Conservation (phyloP, 2,113 vertebrate species). For the Tragelaphus scriptus region DNA sequence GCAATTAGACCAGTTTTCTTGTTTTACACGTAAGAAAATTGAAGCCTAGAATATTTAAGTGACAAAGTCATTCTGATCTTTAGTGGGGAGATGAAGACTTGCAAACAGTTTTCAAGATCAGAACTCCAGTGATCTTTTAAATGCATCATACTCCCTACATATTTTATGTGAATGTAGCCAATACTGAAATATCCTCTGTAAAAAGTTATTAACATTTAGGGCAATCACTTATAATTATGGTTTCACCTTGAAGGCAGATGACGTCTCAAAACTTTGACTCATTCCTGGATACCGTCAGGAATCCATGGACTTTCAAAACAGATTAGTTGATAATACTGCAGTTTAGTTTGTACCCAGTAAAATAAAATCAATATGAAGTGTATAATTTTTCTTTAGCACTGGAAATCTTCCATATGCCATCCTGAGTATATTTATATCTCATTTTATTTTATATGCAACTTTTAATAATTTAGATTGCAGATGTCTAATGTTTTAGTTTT, state of each 20-base stretch:
- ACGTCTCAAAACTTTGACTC: not conserved
- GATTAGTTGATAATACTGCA: not conserved
- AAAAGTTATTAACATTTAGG: not conserved
- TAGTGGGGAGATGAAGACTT: not conserved
- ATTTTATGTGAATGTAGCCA: not conserved
- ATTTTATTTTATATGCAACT: conserved; percentile 26
- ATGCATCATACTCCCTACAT: not conserved
- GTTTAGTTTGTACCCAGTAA: not conserved
- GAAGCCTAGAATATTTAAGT: not conserved
- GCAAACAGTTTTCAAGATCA: not conserved
- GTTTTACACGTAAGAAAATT: not conserved
- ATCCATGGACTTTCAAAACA: conserved; percentile 15
- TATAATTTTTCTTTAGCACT: not conserved
- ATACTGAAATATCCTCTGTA: not conserved
- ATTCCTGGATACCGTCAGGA: not conserved
- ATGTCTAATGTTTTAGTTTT: conserved; percentile 28
- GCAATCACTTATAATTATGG: not conserved
- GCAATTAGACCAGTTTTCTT: not conserved
- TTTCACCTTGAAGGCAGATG: not conserved
- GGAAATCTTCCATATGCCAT: conserved; percentile 26
- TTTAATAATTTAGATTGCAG: conserved; percentile 53
- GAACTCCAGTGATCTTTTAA: not conserved
- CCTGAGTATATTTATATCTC: conserved; percentile 32
- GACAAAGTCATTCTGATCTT: conserved; percentile 13
- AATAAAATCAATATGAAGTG: not conserved